Evolutionary conservation across 2,888 invertebrate genomes (phyloP).

Genomic region (Deilephila elpenor): DNA sequence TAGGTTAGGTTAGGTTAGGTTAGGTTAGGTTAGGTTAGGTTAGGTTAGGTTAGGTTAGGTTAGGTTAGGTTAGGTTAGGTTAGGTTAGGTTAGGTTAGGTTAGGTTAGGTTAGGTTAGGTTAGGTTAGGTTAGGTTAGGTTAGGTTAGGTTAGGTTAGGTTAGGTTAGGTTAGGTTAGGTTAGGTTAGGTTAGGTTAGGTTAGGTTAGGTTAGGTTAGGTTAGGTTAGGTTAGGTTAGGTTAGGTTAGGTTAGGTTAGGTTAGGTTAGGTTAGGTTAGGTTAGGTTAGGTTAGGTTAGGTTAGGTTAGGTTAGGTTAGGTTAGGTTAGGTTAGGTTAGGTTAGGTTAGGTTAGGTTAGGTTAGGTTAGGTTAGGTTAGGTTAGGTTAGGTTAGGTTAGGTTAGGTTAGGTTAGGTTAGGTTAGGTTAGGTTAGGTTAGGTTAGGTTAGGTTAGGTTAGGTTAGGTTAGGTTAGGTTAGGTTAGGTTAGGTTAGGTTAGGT

Average conservation of each 20-base stretch:
- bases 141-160: conserved; percentile 39
- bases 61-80: conserved; percentile 40
- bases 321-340: conserved; percentile 34
- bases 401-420: conserved; percentile 42
- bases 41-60: conserved; percentile 40
- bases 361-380: conserved; percentile 35
- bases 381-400: conserved; percentile 40
- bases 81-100: conserved; percentile 39
- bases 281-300: conserved; percentile 40
- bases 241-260: conserved; percentile 33
- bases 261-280: conserved; percentile 33
- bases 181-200: conserved; percentile 36
- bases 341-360: conserved; percentile 36
- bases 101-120: conserved; percentile 41
- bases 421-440: conserved; percentile 31
- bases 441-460: conserved; percentile 23
- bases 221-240: conserved; percentile 34
- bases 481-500: conserved; percentile 42
- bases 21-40: conserved; percentile 40
- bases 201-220: conserved; percentile 33
- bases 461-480: conserved; percentile 37
- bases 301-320: conserved; percentile 35
- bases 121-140: conserved; percentile 41
- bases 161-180: conserved; percentile 39
- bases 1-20: conserved; percentile 39